Conservation (phyloP, 2,888 invertebrate species). For the Monochamus alternatus region DNA sequence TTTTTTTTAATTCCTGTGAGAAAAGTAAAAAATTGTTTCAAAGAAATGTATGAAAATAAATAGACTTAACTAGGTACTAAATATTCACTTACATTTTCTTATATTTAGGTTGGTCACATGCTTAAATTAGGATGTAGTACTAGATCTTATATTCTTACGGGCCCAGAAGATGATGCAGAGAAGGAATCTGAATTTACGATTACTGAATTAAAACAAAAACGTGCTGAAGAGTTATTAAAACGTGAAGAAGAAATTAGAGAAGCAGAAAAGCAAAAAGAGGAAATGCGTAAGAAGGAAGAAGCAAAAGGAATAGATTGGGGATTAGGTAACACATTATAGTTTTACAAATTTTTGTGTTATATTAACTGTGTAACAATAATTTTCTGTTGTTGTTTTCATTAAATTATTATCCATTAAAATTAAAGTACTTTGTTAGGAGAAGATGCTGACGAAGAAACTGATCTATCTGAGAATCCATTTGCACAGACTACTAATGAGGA, state of each 20-base stretch:
- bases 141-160: conserved; percentile 85
- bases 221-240: conserved; percentile 64
- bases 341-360: too few species aligned
- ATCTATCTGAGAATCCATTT: conserved; percentile 87
- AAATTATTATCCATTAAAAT: too few species aligned
- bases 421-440: conserved; percentile 73
- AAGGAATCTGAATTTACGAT: conserved; percentile 87
- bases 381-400: too few species aligned
- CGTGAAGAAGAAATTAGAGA: conserved; percentile 69
- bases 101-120: conserved; percentile 85
- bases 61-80: too few species aligned
- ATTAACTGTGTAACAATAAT: too few species aligned
- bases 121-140: conserved; percentile 93
- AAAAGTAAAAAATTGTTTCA: too few species aligned
- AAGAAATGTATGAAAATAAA: too few species aligned
- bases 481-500: conserved; percentile 89
- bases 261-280: conserved; percentile 72
- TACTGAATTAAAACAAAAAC: conserved; percentile 80
- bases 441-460: conserved; percentile 90
- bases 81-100: neutral
- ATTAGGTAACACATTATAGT: conserved; percentile 77
- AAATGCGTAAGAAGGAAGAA: conserved; percentile 73
- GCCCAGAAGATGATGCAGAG: conserved; percentile 90
- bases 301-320: conserved; percentile 94
- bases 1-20: neutral